phyloP scores from a whole-genome alignment of 2,113 vertebrate genomes.

The Nesogale talazaci region DNA sequence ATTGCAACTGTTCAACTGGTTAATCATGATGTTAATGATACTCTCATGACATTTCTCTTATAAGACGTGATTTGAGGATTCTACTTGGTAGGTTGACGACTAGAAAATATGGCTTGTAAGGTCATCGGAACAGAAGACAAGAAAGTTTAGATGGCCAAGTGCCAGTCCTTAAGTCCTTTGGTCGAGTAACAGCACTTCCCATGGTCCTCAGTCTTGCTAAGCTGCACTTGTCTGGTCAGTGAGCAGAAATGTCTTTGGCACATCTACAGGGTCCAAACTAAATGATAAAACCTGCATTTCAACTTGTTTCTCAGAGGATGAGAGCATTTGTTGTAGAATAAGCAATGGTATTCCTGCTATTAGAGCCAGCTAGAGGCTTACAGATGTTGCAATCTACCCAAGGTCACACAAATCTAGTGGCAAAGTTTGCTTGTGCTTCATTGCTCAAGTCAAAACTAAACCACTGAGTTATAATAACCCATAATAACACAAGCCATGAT shows the following conservation, averaged over 20 bases:
- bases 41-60: not conserved
- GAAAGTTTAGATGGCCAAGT: not conserved
- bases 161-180: not conserved
- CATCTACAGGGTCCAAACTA: not conserved
- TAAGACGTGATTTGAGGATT: not conserved
- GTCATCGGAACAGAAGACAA: not conserved
- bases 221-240: not conserved
- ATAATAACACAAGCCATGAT: not conserved
- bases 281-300: not conserved
- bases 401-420: not conserved
- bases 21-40: not conserved
- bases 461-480: not conserved
- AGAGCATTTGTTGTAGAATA: not conserved
- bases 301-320: not conserved
- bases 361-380: slow-evolving; percentile 15
- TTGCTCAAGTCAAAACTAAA: slow-evolving; percentile 7
- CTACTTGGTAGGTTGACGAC: not conserved
- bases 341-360: not conserved
- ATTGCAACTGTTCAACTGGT: not conserved
- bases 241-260: not conserved
- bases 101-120: not conserved
- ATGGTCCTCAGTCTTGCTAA: not conserved
- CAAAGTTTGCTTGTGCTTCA: not conserved
- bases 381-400: not conserved
- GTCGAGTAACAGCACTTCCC: not conserved